Base-by-base conservation (phyloP, 30 jellyfish, hydroid and myxozoan genomes). In the Pseudorhiza aurosa region DNA sequence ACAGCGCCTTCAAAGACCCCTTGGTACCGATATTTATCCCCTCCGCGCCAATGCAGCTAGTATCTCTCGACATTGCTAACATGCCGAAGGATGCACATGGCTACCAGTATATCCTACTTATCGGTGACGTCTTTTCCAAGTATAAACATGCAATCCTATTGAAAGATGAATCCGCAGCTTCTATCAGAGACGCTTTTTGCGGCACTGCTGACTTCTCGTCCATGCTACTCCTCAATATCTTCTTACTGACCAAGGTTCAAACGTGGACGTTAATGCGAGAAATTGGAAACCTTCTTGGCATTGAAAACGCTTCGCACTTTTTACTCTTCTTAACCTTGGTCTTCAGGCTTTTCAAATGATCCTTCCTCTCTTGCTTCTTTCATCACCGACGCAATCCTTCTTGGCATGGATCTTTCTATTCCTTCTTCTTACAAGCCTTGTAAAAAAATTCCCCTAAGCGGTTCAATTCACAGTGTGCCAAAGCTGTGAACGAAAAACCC, bases 131-230 rank as follows among this genome's bases (percentile, higher is more conserved):
- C 42, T 82, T 82, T 65, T 82, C 94, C n/a, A 45, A 72, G 32
- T 72, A 19, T 35, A 58, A 22, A 36, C 77, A 82, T 24, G 94
- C 94, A 10, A 81, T 82, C 4, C 94, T 88, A 35, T 57, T 82
- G 26, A 63, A 64, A 25, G 85, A 65, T 47, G 85, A 80, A 64
- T 40, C 91, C 3, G 65, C 91, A 0, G 77, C 91, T 1, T 31
- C 73, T 19, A 47, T 62, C 40, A 71, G 24, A 9, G 72, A 77
- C 44, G 89, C 89, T 0, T 77, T 77, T 25, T 49, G 17, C 80
- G 6, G 30, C 51, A 36, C 40, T 27, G 18, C 56, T 51, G 58
- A 37, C 14, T 49, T 4, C 27, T 4, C 37, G 36, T 49, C 40
- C 80, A 56, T 26, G 80, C 64, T 35, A 74, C 36, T 26, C 87